Percentiles rank a stretch among this genome's conserved stretches.
Evolutionary conservation across 2,113 vertebrate species (phyloP).

Genomic region (Dipodomys stephensi): DNA sequence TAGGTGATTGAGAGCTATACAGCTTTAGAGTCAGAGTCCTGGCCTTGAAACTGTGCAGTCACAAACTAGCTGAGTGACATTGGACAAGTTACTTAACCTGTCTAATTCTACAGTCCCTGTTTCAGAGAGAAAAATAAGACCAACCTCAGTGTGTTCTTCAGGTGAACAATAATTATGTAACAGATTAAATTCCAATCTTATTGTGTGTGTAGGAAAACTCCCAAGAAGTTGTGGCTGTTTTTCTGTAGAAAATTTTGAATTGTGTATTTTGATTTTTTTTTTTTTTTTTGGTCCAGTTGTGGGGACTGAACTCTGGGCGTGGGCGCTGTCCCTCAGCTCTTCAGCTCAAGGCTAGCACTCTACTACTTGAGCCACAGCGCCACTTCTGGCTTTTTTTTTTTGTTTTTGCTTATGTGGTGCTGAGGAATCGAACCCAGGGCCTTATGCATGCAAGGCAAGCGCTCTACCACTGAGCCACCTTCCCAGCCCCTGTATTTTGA

Average conservation of each 20-base stretch:
- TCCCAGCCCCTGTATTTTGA: conserved; percentile 68
- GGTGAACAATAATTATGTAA: conserved; percentile 24
- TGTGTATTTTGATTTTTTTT: conserved; percentile 61
- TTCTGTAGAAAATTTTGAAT: conserved; percentile 36
- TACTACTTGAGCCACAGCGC: no score
- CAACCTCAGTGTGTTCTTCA: background rate
- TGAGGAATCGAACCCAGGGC: no score
- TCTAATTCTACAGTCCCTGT: background rate
- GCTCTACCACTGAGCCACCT: no score
- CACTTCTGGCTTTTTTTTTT: no score
- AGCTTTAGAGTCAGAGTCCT: conserved; percentile 25
- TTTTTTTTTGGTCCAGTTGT: no score
- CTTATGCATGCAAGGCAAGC: no score
- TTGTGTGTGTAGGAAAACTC: background rate
- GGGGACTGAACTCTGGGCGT: no score
- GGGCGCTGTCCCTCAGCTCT: no score
- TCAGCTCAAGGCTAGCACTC: no score
- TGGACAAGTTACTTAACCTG: conserved; percentile 24
- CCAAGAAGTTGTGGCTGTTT: conserved; percentile 11
- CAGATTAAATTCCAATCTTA: conserved; percentile 10
- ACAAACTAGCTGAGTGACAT: background rate
- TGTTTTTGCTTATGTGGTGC: no score
- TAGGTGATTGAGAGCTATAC: background rate
- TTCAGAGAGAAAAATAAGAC: background rate
- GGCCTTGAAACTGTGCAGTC: conserved; percentile 9